A percentile compares a stretch with the other conserved stretches of the same genome.
Evolutionary conservation across 2,113 vertebrate species (phyloP).

Genomic region (Nycticryphes semicollaris): DNA sequence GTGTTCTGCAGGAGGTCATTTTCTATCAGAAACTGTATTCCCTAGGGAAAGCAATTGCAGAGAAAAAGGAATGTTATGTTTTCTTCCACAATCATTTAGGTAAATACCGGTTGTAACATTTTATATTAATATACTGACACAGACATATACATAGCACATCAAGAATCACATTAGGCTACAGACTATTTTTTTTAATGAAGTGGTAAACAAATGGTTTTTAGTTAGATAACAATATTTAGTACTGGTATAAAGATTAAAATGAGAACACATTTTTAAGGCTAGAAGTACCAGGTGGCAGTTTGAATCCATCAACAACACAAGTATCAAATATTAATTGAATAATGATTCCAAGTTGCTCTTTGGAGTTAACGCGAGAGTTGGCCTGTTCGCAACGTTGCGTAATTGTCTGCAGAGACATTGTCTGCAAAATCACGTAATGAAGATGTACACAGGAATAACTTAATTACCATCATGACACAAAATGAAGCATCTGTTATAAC

Average conservation of each 20-base stretch:
- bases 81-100: not conserved
- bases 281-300: not conserved
- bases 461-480: not conserved
- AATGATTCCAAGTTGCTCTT: not conserved
- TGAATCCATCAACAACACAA: not conserved
- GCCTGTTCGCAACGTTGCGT: not conserved
- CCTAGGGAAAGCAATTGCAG: constrained; percentile 71
- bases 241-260: not conserved
- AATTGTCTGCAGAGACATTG: not conserved
- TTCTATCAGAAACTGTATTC: constrained; percentile 96
- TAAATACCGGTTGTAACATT: not conserved
- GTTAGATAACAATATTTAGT: not conserved
- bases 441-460: not conserved
- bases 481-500: not conserved
- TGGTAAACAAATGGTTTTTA: not conserved
- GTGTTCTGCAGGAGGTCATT: constrained; percentile 96
- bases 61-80: not conserved
- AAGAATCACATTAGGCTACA: not conserved
- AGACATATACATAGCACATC: not conserved
- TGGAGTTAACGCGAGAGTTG: not conserved
- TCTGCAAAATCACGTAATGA: not conserved
- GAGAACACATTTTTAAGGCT: not conserved
- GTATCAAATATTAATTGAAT: not conserved
- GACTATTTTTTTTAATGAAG: not conserved
- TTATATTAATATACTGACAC: not conserved